These are phyloP conservation scores for Lagocephalus sceleratus DNA, from an alignment of 2,797 vertebrate species.

Conservation along the genomic window DNA sequence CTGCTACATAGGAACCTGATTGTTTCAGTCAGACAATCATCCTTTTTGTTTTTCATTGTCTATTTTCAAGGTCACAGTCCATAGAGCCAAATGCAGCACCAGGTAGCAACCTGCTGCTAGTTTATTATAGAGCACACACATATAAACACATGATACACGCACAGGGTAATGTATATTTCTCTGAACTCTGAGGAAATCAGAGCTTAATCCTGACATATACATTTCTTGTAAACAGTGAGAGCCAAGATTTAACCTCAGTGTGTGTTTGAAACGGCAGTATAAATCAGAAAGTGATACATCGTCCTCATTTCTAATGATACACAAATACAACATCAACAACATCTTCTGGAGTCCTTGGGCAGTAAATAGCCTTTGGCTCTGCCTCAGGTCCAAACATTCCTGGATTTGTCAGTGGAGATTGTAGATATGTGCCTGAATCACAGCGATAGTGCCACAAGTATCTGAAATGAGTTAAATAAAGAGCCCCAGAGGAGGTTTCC, in stretches of 20 bases:
- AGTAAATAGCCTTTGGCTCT: slow-evolving; percentile 53
- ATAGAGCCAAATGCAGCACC: slow-evolving; percentile 16
- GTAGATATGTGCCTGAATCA: slow-evolving; percentile 20
- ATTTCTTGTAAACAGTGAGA: slow-evolving; percentile 14
- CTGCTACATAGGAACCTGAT: background rate
- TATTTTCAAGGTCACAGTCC: slow-evolving; percentile 28
- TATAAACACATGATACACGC: slow-evolving; percentile 21
- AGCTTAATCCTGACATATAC: slow-evolving; percentile 23
- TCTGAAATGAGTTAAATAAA: slow-evolving; percentile 12
- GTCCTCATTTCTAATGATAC: slow-evolving; percentile 17
- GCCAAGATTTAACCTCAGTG: slow-evolving; percentile 23
- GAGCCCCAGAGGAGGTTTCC: background rate
- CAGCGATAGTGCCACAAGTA: slow-evolving; percentile 11
- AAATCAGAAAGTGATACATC: slow-evolving; percentile 11
- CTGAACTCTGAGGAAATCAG: slow-evolving; percentile 15
- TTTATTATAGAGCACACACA: slow-evolving; percentile 29
- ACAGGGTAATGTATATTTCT: slow-evolving; percentile 14
- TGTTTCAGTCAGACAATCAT: background rate
- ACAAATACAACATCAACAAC: slow-evolving; percentile 17
- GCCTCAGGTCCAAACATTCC: slow-evolving; percentile 43
- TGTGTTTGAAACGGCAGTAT: background rate
- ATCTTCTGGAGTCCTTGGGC: slow-evolving; percentile 6
- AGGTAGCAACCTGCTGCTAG: slow-evolving; percentile 21
- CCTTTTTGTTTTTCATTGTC: background rate
- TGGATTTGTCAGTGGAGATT: slow-evolving; percentile 17